These are phyloP conservation scores for Drosophila truncata DNA, from an alignment of 1,140 invertebrate genomes.

Conservation along the genomic window DNA sequence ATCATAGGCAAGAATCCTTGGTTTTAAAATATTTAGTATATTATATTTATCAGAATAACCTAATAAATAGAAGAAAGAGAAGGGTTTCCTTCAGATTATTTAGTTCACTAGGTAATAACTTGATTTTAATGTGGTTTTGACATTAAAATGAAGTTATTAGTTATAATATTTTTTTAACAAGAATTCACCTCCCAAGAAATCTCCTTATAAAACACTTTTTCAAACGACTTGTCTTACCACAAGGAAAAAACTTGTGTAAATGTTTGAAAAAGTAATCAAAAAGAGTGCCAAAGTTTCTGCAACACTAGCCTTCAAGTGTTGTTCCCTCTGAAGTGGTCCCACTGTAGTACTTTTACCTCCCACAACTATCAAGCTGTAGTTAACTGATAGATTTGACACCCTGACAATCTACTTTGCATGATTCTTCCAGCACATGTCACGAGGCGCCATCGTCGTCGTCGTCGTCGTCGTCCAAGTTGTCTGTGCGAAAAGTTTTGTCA, in stretches of 20 bases:
- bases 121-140: too few relatives aligned
- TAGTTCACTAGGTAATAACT: background rate
- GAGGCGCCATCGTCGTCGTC: constrained; percentile 10
- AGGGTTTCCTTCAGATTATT: background rate
- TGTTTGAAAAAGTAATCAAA: constrained; percentile 15
- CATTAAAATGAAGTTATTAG: too few relatives aligned
- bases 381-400: constrained; percentile 52
- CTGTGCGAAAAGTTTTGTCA: constrained; percentile 48
- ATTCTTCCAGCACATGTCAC: constrained; percentile 49
- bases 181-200: background rate
- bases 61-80: background rate
- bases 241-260: background rate
- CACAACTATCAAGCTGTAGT: constrained; percentile 27
- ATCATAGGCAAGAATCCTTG: too few relatives aligned
- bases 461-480: constrained; percentile 18
- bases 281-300: constrained; percentile 1
- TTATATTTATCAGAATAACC: too few relatives aligned
- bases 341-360: constrained; percentile 18
- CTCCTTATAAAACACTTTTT: background rate
- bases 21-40: too few relatives aligned
- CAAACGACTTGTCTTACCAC: background rate
- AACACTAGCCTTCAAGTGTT: background rate
- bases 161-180: background rate
- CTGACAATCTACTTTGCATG: constrained; percentile 52
- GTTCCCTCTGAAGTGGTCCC: constrained; percentile 8